Base-by-base conservation (phyloP, 2,888 invertebrate genomes). In the Baccha elongata region DNA sequence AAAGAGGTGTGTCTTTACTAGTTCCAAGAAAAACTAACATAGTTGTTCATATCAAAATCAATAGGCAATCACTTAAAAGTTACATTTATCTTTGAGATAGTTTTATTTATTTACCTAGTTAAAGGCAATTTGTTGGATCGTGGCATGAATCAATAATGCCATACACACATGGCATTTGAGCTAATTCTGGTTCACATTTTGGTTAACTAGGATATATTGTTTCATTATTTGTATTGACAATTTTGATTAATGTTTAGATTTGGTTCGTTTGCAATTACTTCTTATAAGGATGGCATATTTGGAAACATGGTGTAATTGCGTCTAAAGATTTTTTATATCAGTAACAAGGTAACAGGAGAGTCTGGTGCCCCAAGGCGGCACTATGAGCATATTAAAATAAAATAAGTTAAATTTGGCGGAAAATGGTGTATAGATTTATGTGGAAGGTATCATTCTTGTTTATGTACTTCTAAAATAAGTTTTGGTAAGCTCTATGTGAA, bases 21-120 rank as follows among this genome's bases (percentile, higher is more conserved):
- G 35, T 11, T 35, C 3, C 53, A 19, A 17, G 19, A 6, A 32
- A 53, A 67, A 21, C 15, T 44, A 60, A 68, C 35, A 52, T 52
- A 50, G 52, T 68, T 55, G 60, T 68, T 68, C 52, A 11, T 23
- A 53, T 72, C 17, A 44, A 26, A 53, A 64, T 46, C 44, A 64
- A 73, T 64, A 44, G 53, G 53, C 60, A 69, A 69, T 68, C 75
- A 62, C 46, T 69, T 62, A 62, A 53, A 46, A 35, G 19, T 52
- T 52, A 21, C 11, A n/a, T 26, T 23, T 52, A 15, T 46, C 13
- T 60, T 32, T 13, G 5, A n/a, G 29, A 40, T 65, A 7, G 46
- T 37, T 55, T 46, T 50, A 13, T 65, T 44, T 17, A 32, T 53
- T 58, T 26, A 26, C 17, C 26, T 64, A 26, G n/a, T n/a, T 64